Evolutionary conservation across 2,888 invertebrate genomes (phyloP).

Genomic region (Chromoteleia sp.): DNA sequence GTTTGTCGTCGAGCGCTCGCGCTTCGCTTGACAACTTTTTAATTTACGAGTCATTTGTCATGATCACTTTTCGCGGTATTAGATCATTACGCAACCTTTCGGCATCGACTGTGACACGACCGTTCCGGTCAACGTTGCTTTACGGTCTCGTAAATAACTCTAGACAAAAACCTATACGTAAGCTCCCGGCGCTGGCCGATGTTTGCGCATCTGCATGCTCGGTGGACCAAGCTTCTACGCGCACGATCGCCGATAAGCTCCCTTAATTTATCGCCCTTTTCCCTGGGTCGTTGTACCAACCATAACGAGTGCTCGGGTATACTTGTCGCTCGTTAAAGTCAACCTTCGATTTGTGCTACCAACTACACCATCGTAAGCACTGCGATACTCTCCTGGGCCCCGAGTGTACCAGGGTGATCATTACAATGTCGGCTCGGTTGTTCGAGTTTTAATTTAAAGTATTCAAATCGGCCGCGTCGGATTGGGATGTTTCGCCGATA

Average conservation of each 20-base stretch:
- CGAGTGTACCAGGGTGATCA: constrained; percentile 45
- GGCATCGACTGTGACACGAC: constrained; percentile 7
- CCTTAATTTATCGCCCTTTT: constrained; percentile 81
- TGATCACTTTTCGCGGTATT: constrained; percentile 10
- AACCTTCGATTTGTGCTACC: constrained; percentile 75
- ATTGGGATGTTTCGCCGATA: constrained; percentile 44
- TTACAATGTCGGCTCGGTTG: constrained; percentile 55
- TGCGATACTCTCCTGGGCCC: constrained; percentile 28
- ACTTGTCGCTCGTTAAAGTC: constrained; percentile 74
- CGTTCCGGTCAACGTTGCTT: constrained; percentile 69
- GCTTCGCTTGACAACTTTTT: constrained; percentile 13
- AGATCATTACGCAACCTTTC: constrained; percentile 18
- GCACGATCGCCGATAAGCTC: constrained; percentile 81
- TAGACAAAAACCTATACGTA: constrained; percentile 79
- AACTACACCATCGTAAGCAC: constrained; percentile 66
- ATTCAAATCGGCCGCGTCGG: constrained; percentile 48
- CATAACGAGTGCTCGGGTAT: constrained; percentile 71
- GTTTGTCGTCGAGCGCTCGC: constrained; percentile 19
- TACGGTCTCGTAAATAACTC: constrained; percentile 82
- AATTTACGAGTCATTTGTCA: constrained; percentile 46
- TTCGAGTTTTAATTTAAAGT: constrained; percentile 63
- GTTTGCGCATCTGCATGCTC: constrained; percentile 73
- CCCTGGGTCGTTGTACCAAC: constrained; percentile 76
- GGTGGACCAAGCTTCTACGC: constrained; percentile 76
- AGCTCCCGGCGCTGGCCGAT: constrained; percentile 47